These are phyloP conservation scores for Scaptomyza hsui DNA, from an alignment of 1,140 invertebrate species.

Conservation along the genomic window DNA sequence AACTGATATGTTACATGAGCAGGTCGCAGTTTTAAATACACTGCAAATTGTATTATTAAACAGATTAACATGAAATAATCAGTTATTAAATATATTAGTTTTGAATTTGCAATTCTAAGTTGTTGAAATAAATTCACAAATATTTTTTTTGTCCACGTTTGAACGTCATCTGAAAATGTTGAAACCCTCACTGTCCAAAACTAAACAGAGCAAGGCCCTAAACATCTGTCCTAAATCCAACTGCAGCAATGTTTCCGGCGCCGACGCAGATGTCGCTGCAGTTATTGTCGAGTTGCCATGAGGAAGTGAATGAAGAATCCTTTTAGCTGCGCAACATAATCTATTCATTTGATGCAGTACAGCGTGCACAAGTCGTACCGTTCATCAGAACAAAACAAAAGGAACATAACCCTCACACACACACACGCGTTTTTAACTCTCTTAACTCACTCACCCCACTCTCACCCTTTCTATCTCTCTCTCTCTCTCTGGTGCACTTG, in stretches of 20 bases:
- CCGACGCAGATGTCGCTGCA: slow-evolving; percentile 47
- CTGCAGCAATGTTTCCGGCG: slow-evolving; percentile 44
- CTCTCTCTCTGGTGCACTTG: slow-evolving; percentile 24
- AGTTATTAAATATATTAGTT: too few species aligned
- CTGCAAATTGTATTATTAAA: slow-evolving; percentile 2
- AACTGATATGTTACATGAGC: background rate
- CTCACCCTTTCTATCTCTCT: slow-evolving; percentile 4
- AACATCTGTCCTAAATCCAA: slow-evolving; percentile 59
- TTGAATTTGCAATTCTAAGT: background rate
- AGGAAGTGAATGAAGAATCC: slow-evolving; percentile 63
- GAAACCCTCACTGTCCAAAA: background rate
- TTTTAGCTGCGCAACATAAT: slow-evolving; percentile 78
- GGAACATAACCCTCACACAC: slow-evolving; percentile 6
- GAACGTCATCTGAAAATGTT: background rate
- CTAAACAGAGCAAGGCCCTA: background rate
- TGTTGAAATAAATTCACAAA: background rate
- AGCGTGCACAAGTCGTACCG: slow-evolving; percentile 50
- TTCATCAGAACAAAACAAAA: slow-evolving; percentile 29
- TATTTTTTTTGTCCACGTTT: background rate
- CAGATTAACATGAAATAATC: too few species aligned
- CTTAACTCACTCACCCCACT: slow-evolving; percentile 3
- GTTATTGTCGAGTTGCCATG: slow-evolving; percentile 39
- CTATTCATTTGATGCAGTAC: slow-evolving; percentile 73
- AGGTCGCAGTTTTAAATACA: slow-evolving; percentile 19
- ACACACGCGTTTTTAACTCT: slow-evolving; percentile 13